A percentile compares a stretch with the other conserved stretches of the same genome.
These are phyloP conservation scores for Geophilus truncorum DNA, from an alignment of 2,888 invertebrate genomes.

Conservation along the genomic window DNA sequence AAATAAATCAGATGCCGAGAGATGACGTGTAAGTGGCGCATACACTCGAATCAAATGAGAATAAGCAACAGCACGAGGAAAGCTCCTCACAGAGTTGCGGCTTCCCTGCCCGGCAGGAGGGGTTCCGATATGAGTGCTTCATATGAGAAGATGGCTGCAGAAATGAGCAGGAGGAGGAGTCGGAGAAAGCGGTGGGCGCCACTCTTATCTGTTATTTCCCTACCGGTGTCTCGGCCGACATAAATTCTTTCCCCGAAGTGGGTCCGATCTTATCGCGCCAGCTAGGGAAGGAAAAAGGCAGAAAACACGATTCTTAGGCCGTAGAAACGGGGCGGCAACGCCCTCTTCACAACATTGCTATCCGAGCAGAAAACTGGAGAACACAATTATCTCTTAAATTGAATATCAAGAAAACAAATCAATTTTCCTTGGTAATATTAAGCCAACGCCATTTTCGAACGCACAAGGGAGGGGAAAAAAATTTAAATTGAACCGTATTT, in stretches of 20 bases:
- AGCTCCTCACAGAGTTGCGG: slow-evolving; percentile 25
- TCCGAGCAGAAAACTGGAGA: slow-evolving; percentile 12
- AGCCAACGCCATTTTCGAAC: background rate
- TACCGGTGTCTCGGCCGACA: slow-evolving; percentile 27
- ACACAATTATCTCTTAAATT: slow-evolving; percentile 20
- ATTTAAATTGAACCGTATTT: background rate
- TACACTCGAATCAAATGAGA: slow-evolving; percentile 18
- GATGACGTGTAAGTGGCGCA: background rate
- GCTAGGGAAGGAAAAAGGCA: slow-evolving; percentile 18
- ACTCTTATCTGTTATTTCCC: slow-evolving; percentile 27
- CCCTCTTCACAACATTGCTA: background rate
- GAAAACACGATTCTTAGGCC: slow-evolving; percentile 2
- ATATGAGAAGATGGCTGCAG: slow-evolving; percentile 8
- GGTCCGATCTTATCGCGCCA: background rate
- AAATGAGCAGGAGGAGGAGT: slow-evolving; percentile 8
- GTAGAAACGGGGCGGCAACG: slow-evolving; percentile 16
- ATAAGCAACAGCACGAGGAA: background rate
- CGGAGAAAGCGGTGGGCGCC: slow-evolving; percentile 16
- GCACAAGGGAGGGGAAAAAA: background rate
- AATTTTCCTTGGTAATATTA: background rate
- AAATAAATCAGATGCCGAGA: background rate
- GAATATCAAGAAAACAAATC: slow-evolving; percentile 7
- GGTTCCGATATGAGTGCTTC: slow-evolving; percentile 27
- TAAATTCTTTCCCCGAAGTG: slow-evolving; percentile 21
- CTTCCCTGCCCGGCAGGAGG: slow-evolving; percentile 25